Conservation (phyloP, 2,113 vertebrate genomes). For the Hiodon tergisus region DNA sequence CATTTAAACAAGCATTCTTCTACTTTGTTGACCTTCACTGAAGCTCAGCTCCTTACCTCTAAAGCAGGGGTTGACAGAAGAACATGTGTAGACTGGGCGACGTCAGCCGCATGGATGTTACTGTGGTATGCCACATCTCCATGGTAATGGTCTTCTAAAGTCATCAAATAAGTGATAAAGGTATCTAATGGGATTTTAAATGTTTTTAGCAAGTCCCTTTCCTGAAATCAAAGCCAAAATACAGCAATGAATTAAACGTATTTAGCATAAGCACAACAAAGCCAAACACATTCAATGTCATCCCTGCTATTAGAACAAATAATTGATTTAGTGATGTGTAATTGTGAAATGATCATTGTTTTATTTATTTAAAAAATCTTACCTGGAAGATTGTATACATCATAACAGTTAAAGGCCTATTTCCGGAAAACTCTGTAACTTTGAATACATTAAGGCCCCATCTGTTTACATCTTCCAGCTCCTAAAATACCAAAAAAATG, state of each 20-base stretch:
- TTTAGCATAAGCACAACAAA: slow-evolving; percentile 51
- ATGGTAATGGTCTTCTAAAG: slow-evolving; percentile 82
- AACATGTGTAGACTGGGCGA: slow-evolving; percentile 80
- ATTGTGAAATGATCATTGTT: too few relatives aligned
- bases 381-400: slow-evolving; percentile 86
- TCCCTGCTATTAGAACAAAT: too few relatives aligned
- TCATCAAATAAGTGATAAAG: slow-evolving; percentile 81
- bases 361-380: slow-evolving; percentile 5
- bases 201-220: slow-evolving; percentile 79
- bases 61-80: slow-evolving; percentile 76
- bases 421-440: slow-evolving; percentile 79
- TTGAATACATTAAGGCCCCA: slow-evolving; percentile 85
- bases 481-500: slow-evolving; percentile 47
- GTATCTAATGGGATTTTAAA: slow-evolving; percentile 83
- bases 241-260: slow-evolving; percentile 23
- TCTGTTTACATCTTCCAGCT: slow-evolving; percentile 82
- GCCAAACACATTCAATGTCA: neutral
- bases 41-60: slow-evolving; percentile 58
- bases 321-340: too few relatives aligned
- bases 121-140: slow-evolving; percentile 81
- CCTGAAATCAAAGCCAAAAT: slow-evolving; percentile 49
- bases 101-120: slow-evolving; percentile 81
- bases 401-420: slow-evolving; percentile 80
- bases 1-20: neutral
- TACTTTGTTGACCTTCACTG: too few relatives aligned